Conservation (phyloP, 2,888 invertebrate species). For the Caenorhabditis wallacei region DNA sequence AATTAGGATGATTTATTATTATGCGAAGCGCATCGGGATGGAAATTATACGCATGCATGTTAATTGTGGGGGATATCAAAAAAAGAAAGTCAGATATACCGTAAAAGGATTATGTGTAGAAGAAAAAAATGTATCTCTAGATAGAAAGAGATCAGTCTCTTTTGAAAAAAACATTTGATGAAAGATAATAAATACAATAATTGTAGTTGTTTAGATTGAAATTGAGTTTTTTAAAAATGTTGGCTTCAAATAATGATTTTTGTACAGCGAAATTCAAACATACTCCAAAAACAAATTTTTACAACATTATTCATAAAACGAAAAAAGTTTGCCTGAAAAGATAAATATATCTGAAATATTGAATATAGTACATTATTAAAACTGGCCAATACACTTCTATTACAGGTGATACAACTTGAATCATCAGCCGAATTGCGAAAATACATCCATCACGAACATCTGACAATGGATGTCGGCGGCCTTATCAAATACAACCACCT, state of each 20-base stretch:
- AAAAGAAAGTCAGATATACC: conserved; percentile 4
- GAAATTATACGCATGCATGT: conserved; percentile 47
- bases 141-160: too few species aligned
- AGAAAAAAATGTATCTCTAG: not conserved
- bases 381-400: too few species aligned
- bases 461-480: conserved; percentile 94
- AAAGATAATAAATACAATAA: not conserved
- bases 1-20: conserved; percentile 40
- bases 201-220: not conserved
- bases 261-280: too few species aligned
- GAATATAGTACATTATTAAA: too few species aligned
- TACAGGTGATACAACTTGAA: conserved; percentile 89
- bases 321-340: too few species aligned
- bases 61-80: conserved; percentile 35
- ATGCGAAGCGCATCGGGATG: conserved; percentile 37
- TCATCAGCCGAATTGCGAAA: conserved; percentile 91
- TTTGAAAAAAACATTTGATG: too few species aligned
- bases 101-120: conserved; percentile 14
- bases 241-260: too few species aligned
- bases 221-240: too few species aligned
- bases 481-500: conserved; percentile 92
- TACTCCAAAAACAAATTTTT: too few species aligned
- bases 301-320: too few species aligned
- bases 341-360: too few species aligned
- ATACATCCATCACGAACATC: conserved; percentile 88